A percentile compares a stretch with the other conserved stretches of the same genome.
Evolutionary conservation across 1,140 invertebrate genomes (phyloP).

Genomic region (Glossosoma conforme): DNA sequence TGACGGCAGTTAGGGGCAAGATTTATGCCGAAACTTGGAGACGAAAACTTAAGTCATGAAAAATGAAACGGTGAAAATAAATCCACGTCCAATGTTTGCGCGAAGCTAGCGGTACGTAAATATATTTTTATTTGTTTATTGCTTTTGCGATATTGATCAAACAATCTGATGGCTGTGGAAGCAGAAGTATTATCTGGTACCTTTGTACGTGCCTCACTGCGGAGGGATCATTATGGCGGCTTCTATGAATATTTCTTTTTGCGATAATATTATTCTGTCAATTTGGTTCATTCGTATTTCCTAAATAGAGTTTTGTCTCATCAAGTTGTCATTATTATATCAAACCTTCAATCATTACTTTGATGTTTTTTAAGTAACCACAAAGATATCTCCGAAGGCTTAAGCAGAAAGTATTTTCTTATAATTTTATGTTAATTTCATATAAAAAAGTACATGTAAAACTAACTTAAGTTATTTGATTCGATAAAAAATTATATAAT

Average conservation of each 20-base stretch:
- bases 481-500: too few species aligned
- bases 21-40: slow-evolving; percentile 27
- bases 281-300: too few species aligned
- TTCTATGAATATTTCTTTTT: not conserved
- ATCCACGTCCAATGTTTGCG: slow-evolving; percentile 3
- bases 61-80: slow-evolving; percentile 29
- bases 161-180: slow-evolving; percentile 11
- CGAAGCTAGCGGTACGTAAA: not conserved
- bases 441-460: too few species aligned
- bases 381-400: too few species aligned
- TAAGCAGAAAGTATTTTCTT: too few species aligned
- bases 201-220: not conserved
- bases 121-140: slow-evolving; percentile 27
- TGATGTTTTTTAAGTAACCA: too few species aligned
- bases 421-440: too few species aligned
- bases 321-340: too few species aligned
- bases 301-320: too few species aligned
- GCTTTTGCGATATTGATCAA: slow-evolving; percentile 29
- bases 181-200: not conserved
- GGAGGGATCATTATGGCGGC: not conserved
- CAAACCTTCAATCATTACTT: too few species aligned
- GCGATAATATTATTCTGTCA: too few species aligned
- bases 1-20: slow-evolving; percentile 11
- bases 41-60: slow-evolving; percentile 29
- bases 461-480: too few species aligned